Percentiles rank a stretch among this genome's conserved stretches.
phyloP scores from a whole-genome alignment of 1,140 invertebrate species.

The Drusus annulatus region DNA sequence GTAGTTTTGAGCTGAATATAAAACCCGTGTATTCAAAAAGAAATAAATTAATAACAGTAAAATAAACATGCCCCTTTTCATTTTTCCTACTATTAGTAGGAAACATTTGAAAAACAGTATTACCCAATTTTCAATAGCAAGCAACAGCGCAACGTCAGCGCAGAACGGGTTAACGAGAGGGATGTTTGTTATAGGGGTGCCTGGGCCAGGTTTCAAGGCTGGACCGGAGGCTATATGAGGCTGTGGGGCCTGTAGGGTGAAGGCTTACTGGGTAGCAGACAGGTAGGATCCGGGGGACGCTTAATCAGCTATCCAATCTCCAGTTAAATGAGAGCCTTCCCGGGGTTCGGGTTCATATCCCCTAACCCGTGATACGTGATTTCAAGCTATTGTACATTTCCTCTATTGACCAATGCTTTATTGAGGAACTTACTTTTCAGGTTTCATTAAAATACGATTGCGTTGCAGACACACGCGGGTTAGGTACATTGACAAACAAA shows the following conservation, averaged over 20 bases:
- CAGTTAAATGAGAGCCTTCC: constrained; percentile 56
- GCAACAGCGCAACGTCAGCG: background rate
- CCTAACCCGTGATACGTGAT: constrained; percentile 38
- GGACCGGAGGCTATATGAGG: background rate
- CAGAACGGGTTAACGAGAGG: constrained; percentile 25
- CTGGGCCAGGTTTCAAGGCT: background rate
- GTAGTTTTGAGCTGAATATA: too few species aligned
- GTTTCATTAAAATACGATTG: constrained; percentile 6
- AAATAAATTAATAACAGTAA: too few species aligned
- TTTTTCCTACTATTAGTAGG: background rate
- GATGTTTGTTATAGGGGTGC: constrained; percentile 23
- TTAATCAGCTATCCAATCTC: constrained; percentile 60
- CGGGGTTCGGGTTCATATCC: constrained; percentile 33
- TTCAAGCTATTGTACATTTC: constrained; percentile 33
- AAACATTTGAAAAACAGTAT: background rate
- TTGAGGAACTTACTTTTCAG: constrained; percentile 24
- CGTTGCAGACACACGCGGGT: too few species aligned
- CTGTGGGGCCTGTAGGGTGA: too few species aligned
- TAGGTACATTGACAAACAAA: too few species aligned
- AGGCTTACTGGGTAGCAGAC: background rate
- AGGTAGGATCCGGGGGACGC: constrained; percentile 43
- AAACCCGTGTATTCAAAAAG: too few species aligned
- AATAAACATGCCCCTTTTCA: too few species aligned
- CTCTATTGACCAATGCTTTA: constrained; percentile 18
- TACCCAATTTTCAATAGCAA: background rate